Evolutionary conservation across 2,888 invertebrate genomes (phyloP), one percentile per base, ranked within the genome.

Genomic region (Sarcophaga variegata): DNA sequence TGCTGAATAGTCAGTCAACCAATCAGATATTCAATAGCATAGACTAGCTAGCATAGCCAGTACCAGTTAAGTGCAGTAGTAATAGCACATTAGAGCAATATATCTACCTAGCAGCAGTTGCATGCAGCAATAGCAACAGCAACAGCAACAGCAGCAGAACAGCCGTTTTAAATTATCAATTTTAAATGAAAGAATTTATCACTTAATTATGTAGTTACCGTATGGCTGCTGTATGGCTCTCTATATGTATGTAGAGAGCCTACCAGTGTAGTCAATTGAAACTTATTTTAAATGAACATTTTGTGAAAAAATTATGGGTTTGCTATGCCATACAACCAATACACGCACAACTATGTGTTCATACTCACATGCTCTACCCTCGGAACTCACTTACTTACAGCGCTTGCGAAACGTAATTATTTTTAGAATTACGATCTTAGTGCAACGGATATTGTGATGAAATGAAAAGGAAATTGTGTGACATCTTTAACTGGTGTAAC

Each of bases 131-230:
- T 66, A 66, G 71, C 47, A 71, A 66, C 71, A 77, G 25, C 60
- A 78, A 20, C 45, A 47, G 1, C 59, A n/a, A n/a, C n/a, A 72
- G 60, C 17, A 64, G 66, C 72, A 49, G 69, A 78, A 20, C 54
- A 54, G 25, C 25, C 54, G 54, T 54, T 70, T 71, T 76, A 59
- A 77, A 76, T 82, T 86, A 83, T 80, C 79, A 66, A 45, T 45
- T 78, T 72, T 67, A 54, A 71, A 74, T 78, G 81, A 77, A 62
- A 63, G 63, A 81, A 81, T 83, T 87, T 84, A 87, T 84, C 86
- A 87, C 86, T 86, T 86, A 86, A 86, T 86, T 81, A 83, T 72
- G 72, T 70, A 14, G 20, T 74, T 14, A 20, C 6, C 67, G 67
- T 81, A 74, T 74, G 60, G 59, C 74, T 60, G 49, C 37, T 37